Evolutionary conservation across 2,888 invertebrate genomes (phyloP), one percentile per base, ranked within the genome.

Genomic region (Hanleya hanleyi): DNA sequence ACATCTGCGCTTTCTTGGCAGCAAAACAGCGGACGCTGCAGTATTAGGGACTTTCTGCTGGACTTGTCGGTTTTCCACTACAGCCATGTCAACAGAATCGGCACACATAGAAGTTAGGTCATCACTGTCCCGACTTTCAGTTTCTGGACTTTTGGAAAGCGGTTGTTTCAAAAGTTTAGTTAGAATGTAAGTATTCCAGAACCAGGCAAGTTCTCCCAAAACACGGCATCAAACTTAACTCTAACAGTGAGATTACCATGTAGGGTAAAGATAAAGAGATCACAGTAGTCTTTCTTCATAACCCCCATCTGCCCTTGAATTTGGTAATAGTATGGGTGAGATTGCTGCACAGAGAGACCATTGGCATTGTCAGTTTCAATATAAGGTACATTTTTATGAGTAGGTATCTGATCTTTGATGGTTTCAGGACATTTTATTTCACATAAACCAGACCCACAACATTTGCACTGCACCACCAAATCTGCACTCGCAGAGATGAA

Each of bases 401-500:
- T 18, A 22, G 51, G 51, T 51, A 22, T 26, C 22, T 18, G 15
- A 7, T 22, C 9, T 26, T 51, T 51, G 7, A 51, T 51, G 7
- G 15, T 18, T 26, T 22, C 51, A 51, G 9, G 51, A 22, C 51
- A 57, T 57, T 57, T 57, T 4, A 57, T 57, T 57, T 57, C 57
- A 26, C 57, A 57, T 32, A 57, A 57, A 22, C 71, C 74, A 38
- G 67, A 32, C 9, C 76, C 74, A 67, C 73, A 76, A 47, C 76
- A 74, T 7, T 7, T 37, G 70, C 73, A 76, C 15, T 38, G 37
- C 7, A 71, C 69, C n/a, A 69, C 69, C 32, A 76, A 61, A 49
- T 76, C 74, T 26, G 76, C 67, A 67, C 76, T 76, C 50, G 74
- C 71, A 12, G 74, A 70, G 26, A 76, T 22, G 22, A 35, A 76